These are phyloP conservation scores for Acrobasis repandana DNA, from an alignment of 2,888 invertebrate species.

Conservation along the genomic window DNA sequence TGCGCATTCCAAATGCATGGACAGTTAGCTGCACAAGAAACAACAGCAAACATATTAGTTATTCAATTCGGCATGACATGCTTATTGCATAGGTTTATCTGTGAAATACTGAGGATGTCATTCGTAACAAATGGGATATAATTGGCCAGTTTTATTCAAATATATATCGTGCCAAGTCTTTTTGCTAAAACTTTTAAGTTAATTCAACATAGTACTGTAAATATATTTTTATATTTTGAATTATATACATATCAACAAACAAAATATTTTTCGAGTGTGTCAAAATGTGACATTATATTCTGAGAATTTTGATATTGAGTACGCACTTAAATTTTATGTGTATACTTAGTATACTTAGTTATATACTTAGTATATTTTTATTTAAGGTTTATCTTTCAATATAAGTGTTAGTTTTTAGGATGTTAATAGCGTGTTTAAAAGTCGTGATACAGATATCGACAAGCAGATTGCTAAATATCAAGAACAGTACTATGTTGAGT, in stretches of 20 bases:
- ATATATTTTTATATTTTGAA: not conserved
- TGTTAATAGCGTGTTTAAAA: constrained; percentile 44
- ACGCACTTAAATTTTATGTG: too few relatives aligned
- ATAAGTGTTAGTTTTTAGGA: not conserved
- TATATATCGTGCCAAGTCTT: constrained; percentile 3
- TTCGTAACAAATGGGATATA: constrained; percentile 26
- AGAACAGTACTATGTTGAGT: constrained; percentile 29
- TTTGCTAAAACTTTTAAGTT: not conserved
- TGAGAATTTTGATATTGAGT: too few relatives aligned
- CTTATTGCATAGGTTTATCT: constrained; percentile 38
- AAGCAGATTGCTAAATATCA: constrained; percentile 36
- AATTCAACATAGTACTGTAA: constrained; percentile 17
- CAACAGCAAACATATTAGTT: constrained; percentile 50
- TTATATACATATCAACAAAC: not conserved
- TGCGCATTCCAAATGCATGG: constrained; percentile 57
- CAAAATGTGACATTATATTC: too few relatives aligned
- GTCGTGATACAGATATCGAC: constrained; percentile 48
- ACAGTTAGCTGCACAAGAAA: constrained; percentile 55
- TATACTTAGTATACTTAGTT: too few relatives aligned
- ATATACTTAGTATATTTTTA: too few relatives aligned
- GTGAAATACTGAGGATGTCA: constrained; percentile 21
- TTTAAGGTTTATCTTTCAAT: too few relatives aligned
- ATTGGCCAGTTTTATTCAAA: constrained; percentile 19
- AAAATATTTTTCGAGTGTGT: too few relatives aligned
- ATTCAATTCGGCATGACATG: constrained; percentile 72